Evolutionary conservation across 1,140 invertebrate species (phyloP), one percentile per base, ranked within the genome.

Genomic region (Drosophila hydei): DNA sequence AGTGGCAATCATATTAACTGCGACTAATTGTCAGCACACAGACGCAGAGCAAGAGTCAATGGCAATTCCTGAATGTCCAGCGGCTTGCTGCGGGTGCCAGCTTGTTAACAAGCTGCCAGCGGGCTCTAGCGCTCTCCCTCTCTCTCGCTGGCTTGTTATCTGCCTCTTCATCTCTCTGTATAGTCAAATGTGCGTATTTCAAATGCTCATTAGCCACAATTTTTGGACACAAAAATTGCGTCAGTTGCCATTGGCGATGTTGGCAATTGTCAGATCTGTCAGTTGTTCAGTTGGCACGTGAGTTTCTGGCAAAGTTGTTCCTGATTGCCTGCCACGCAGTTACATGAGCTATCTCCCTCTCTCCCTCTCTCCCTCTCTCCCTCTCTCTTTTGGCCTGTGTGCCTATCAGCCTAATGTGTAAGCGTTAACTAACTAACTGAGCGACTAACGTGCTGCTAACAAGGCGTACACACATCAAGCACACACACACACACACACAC

Each of bases 1-100:
- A 85, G 81, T 85, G 81, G 81, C 83, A 85, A 85, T 85, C 81
- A 85, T 85, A 85, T 85, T 85, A 85, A 85, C 81, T 76, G 52
- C 70, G 81, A 74, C 74, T 85, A 85, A 85, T 85, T 85, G 81
- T 85, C 81, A 88, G 80, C 81, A 81, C 72, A 87, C 77, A 75
- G 65, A 73, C 59, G 51, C 55, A 72, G 52, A 64, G 47, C 64
- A 85, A 48, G 38, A 59, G 40, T 64, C 45, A 23, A 54, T 18
- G 67, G 14, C 55, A 68, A 68, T 69, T 47, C 45, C 55, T 11
- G n/a, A 47, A 30, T 69, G 65, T 4, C 56, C 55, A 36, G 54
- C 56, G 14, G 61, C 52, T 50, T 45, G 69, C 69, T 85, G 77
- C 81, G 81, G 80, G 77, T 80, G 77, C 58, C 73, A 87, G 70